Conservation (phyloP, 1,140 invertebrate genomes). For the Vanessa atalanta region DNA sequence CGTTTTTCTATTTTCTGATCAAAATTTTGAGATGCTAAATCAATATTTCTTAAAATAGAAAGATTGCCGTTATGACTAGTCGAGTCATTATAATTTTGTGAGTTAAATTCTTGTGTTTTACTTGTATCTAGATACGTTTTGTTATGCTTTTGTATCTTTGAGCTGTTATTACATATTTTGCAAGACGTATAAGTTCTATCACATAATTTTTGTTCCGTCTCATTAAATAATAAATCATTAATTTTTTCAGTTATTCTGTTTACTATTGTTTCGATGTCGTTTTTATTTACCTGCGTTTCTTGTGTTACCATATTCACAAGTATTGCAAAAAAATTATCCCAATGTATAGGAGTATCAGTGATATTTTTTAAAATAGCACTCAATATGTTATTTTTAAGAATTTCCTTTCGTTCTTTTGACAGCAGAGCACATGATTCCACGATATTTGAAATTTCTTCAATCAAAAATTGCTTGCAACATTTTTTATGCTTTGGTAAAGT, state of each 20-base stretch:
- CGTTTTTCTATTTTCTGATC: neutral
- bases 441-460: slow-evolving; percentile 14
- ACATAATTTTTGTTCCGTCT: neutral
- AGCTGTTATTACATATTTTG: neutral
- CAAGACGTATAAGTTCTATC: neutral
- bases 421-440: neutral
- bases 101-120: neutral
- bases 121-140: neutral
- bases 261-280: neutral
- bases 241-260: neutral
- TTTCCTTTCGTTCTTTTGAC: slow-evolving; percentile 3
- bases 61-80: neutral
- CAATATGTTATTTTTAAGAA: slow-evolving; percentile 6
- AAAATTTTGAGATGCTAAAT: slow-evolving; percentile 2
- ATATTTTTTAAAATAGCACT: slow-evolving; percentile 16
- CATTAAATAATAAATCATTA: neutral
- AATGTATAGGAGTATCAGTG: neutral
- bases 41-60: slow-evolving; percentile 9
- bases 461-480: slow-evolving; percentile 4
- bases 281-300: neutral
- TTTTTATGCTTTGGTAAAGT: neutral
- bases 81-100: neutral
- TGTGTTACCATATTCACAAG: neutral
- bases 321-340: neutral
- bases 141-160: neutral